Percentiles rank a stretch among this genome's conserved stretches.
Conservation (phyloP, 2,888 invertebrate species). For the Caenorhabditis angaria region DNA sequence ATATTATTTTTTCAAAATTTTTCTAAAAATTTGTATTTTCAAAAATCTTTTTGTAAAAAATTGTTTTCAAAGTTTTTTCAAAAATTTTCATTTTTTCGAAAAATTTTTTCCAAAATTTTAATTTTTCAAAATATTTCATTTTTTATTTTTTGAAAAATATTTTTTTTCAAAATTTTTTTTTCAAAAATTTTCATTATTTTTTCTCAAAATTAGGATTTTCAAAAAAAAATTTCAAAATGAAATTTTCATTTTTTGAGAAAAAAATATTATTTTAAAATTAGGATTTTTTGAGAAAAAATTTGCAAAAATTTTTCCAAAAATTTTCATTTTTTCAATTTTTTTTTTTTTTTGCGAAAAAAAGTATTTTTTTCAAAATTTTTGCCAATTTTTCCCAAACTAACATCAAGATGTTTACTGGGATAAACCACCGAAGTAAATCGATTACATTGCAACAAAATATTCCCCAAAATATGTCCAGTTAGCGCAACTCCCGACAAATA, state of each 20-base stretch:
- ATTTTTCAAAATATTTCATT: too few species aligned
- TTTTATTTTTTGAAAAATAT: too few species aligned
- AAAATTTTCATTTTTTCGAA: too few species aligned
- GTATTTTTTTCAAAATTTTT: too few species aligned
- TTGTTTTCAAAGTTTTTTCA: too few species aligned
- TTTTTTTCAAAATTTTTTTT: too few species aligned
- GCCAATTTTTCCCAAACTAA: too few species aligned
- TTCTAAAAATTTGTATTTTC: too few species aligned
- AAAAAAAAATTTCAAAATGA: neutral
- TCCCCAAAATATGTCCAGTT: neutral
- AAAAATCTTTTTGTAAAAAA: too few species aligned
- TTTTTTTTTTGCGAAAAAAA: neutral
- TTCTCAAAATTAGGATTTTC: neutral
- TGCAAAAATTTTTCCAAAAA: neutral
- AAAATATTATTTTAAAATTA: neutral
- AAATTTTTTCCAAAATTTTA: too few species aligned
- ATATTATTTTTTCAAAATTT: too few species aligned
- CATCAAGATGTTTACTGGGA: neutral
- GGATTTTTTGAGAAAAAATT: neutral
- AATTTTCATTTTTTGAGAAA: neutral
- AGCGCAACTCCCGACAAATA: neutral
- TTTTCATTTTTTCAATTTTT: neutral
- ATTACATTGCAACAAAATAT: neutral
- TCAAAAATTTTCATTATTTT: too few species aligned
- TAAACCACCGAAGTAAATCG: neutral